These are phyloP conservation scores for Eupleurogrammus muticus DNA, from an alignment of 2,797 vertebrate genomes.

Conservation along the genomic window DNA sequence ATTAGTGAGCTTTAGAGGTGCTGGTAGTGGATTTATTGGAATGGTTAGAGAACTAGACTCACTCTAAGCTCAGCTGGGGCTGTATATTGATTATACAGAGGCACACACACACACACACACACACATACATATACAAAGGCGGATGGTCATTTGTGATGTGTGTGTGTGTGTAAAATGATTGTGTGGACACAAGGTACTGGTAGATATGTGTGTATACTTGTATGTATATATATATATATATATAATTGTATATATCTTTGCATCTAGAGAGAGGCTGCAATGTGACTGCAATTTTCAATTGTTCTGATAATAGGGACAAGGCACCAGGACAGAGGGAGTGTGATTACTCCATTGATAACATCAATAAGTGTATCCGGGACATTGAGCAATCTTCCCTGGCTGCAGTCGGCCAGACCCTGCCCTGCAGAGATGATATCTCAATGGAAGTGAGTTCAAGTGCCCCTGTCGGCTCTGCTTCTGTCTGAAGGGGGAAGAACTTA, in stretches of 20 bases:
- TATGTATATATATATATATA: neutral
- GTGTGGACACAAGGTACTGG: no score
- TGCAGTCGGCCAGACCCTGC: conserved; percentile 93
- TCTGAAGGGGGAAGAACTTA: conserved; percentile 54
- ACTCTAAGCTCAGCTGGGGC: neutral
- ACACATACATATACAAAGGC: no score
- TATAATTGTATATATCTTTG: neutral
- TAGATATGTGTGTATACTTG: no score
- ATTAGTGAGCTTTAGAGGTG: conserved; percentile 15
- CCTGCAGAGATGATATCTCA: conserved; percentile 96
- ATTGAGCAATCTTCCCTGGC: conserved; percentile 97
- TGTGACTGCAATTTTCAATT: conserved; percentile 17
- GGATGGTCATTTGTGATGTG: neutral
- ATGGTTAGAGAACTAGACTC: neutral
- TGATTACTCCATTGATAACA: conserved; percentile 95
- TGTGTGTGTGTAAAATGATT: no score
- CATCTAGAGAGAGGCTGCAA: neutral
- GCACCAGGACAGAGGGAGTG: conserved; percentile 97
- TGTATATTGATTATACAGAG: neutral
- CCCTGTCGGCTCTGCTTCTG: conserved; percentile 57
- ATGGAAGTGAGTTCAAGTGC: conserved; percentile 89
- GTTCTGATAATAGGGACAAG: conserved; percentile 89
- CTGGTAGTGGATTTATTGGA: conserved; percentile 13
- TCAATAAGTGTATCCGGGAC: conserved; percentile 96
- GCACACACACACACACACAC: no score